A percentile compares a stretch with the other conserved stretches of the same genome.
Conservation (phyloP, 2,113 vertebrate genomes). For the Rhombomys opimus region DNA sequence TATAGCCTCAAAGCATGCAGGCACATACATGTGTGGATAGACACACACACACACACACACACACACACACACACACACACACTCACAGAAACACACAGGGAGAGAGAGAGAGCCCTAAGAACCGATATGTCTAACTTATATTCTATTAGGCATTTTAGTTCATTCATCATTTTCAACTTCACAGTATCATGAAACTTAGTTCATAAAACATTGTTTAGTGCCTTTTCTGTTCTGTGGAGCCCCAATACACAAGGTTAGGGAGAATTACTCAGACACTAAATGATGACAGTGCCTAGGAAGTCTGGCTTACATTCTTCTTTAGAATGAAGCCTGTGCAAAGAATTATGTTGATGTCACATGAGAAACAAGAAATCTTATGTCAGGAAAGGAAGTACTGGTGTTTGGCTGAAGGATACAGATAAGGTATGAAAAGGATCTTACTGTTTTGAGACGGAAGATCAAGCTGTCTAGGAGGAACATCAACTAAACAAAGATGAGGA, state of each 20-base stretch:
- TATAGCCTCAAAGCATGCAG: neutral
- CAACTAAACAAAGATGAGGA: neutral
- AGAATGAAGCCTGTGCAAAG: neutral
- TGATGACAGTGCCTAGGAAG: neutral
- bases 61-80: too few relatives aligned
- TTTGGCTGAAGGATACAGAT: neutral
- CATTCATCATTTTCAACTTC: neutral
- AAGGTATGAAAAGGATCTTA: neutral
- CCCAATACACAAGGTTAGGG: neutral
- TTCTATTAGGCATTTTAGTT: neutral
- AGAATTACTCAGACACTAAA: neutral
- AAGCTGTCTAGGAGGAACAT: neutral
- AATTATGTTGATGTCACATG: neutral
- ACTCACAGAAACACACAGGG: neutral
- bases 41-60: neutral
- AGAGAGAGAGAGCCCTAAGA: neutral
- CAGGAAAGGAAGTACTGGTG: neutral
- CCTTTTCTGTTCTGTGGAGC: neutral
- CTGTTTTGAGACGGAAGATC: neutral
- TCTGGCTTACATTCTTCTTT: neutral
- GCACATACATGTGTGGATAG: neutral
- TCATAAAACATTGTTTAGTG: neutral
- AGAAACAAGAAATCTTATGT: conserved; percentile 14
- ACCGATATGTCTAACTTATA: neutral
- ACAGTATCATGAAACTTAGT: neutral